Percentiles rank a stretch among this genome's conserved stretches.
phyloP scores from a whole-genome alignment of 35 echinoderm and acorn worm species.

The Amphiura filiformis region DNA sequence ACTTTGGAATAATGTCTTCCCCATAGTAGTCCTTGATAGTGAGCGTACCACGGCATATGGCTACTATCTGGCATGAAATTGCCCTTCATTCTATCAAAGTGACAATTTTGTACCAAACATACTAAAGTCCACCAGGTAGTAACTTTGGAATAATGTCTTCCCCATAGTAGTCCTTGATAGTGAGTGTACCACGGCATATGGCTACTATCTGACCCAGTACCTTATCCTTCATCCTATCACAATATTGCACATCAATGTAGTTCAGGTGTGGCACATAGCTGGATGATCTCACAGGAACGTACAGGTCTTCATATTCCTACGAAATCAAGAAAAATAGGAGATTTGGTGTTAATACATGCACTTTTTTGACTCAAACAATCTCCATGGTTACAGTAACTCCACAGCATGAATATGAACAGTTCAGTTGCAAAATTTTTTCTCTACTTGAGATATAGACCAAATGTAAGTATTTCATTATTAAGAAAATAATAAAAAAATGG shows the following conservation, averaged over 20 bases:
- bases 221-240: conserved; percentile 77
- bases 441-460: no score
- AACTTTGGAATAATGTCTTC: conserved; percentile 79
- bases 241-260: conserved; percentile 59
- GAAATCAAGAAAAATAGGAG: background rate
- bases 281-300: conserved; percentile 71
- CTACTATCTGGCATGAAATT: no score
- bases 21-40: no score
- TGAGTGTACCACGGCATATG: conserved; percentile 67
- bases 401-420: no score
- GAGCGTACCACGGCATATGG: no score
- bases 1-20: no score
- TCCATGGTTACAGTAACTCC: background rate
- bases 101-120: no score
- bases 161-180: conserved; percentile 86
- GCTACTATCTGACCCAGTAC: conserved; percentile 82
- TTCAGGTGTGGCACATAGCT: conserved; percentile 68
- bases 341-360: background rate
- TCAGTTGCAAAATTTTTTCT: no score
- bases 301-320: conserved; percentile 95
- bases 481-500: no score
- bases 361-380: background rate
- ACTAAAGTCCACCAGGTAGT: conserved; percentile 2
- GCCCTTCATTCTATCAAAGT: no score
- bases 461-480: no score